Base-by-base conservation (phyloP, 1,140 invertebrate species). In the Saccostrea cuccullata region DNA sequence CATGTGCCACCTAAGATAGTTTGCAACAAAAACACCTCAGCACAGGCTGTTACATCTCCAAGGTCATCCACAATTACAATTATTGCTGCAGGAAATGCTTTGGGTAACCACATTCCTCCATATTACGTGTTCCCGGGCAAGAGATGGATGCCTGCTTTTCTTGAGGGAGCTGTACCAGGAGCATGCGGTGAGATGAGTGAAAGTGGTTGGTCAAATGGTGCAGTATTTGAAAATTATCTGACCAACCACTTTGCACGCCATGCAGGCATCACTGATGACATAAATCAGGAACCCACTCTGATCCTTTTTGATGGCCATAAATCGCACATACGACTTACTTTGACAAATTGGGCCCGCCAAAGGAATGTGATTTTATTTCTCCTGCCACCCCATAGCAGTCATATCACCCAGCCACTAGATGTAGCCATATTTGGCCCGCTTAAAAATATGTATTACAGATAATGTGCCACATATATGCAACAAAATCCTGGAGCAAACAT, bases 131-230 rank as follows among this genome's bases (percentile, higher is more conserved):
- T 93, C 86, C 89, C 89, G 17, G 89, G 91, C 60, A 89, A 89
- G 40, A 73, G 88, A n/a, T 89, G 86, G 87, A 89, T 87, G 60
- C 36, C 83, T 12, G 85, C 95, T 89, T 95, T 96, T 89, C 84
- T 96, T 9, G 92, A 92, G 82, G 94, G 94, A 91, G 94, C 93
- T 23, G 94, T 95, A 84, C 84, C 92, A 56, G 95, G 94, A 73
- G 86, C 91, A 85, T 84, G 92, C 47, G 95, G 94, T 84, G 90
- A 91, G 55, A 94, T 95, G 12, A 93, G 93, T 89, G 90, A 82
- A 87, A 94, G 88, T 91, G 96, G 95, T 23, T 96, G 95, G 94
- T 95, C 95, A 92, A 94, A 91, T 47, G 89, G 86, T 23, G 86
- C 90, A 20, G 88, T 94, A 23, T 96, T 96, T 93, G 67, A 95